Evolutionary conservation across 2,797 vertebrate genomes (phyloP).

Genomic region (Pempheris klunzingeri): DNA sequence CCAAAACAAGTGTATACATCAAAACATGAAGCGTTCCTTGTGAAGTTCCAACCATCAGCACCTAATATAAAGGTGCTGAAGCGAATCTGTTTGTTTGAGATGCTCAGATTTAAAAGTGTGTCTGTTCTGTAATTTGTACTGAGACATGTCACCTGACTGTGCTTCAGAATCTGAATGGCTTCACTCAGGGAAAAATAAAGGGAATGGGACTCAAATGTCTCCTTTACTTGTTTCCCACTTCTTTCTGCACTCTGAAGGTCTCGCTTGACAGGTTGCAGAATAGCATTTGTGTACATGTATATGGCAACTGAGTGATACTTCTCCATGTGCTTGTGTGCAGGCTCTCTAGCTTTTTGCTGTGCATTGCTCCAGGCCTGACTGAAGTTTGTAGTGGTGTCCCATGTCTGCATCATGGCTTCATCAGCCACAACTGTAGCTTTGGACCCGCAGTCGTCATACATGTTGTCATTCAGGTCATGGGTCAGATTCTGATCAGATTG

Average conservation of each 20-base stretch:
- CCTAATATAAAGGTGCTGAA: slow-evolving; percentile 57
- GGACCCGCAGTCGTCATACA: slow-evolving; percentile 21
- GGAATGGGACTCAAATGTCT: slow-evolving; percentile 5
- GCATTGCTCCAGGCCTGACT: slow-evolving; percentile 38
- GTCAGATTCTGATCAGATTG: slow-evolving; percentile 4
- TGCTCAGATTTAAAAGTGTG: slow-evolving; percentile 20
- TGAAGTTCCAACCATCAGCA: background rate
- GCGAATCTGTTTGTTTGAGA: slow-evolving; percentile 31
- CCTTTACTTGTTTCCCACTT: background rate
- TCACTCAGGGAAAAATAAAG: slow-evolving; percentile 51
- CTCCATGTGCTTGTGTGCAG: slow-evolving; percentile 47
- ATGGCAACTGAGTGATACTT: slow-evolving; percentile 45
- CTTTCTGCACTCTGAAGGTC: background rate
- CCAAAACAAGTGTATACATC: slow-evolving; percentile 61
- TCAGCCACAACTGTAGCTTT: slow-evolving; percentile 34
- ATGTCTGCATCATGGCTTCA: slow-evolving; percentile 5
- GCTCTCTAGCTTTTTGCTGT: slow-evolving; percentile 22
- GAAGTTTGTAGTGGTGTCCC: slow-evolving; percentile 13
- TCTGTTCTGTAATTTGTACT: slow-evolving; percentile 39
- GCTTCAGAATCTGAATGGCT: slow-evolving; percentile 62
- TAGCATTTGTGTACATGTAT: slow-evolving; percentile 39
- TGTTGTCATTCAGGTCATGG: background rate
- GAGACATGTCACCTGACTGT: slow-evolving; percentile 52
- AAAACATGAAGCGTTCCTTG: slow-evolving; percentile 42
- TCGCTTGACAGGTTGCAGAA: background rate